Evolutionary conservation across 1,140 invertebrate species (phyloP), one percentile per base, ranked within the genome.

Genomic region (Pseudobourletiella spinata): DNA sequence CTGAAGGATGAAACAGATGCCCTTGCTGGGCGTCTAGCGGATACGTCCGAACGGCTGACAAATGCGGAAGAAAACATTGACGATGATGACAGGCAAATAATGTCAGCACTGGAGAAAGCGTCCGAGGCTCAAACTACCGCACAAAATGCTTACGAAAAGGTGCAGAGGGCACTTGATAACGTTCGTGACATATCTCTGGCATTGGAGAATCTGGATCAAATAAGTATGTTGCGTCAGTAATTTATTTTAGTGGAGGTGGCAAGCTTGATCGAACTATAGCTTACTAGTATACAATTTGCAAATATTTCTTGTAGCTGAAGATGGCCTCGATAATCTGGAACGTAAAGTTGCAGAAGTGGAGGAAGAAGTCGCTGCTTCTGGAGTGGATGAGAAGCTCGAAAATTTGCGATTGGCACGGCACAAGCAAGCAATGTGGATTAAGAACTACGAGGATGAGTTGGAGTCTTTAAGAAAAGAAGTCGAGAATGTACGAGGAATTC

Each of bases 81-180:
- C 28, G 80, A 83, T 62, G 89, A 95, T 69, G 82, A 84, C 57
- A 80, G 83, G 55, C 74, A 86, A 1, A 88, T 74, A 86, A 88
- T 71, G 84, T 81, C 72, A 80, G 83, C 83, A 2, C 79, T 84
- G 67, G 78, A 81, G 66, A 80, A 90, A 82, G 91, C 95, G 16
- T 89, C 89, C 35, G 83, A 90, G 78, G 90, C 91, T 1, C 90
- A 90, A 73, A 87, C 82, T 18, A 86, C 86, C 62, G 87, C 91
- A 0, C 76, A 80, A 46, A 82, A 87, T 67, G 88, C 89, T 0
- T 82, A 84, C 35, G 83, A 85, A 61, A 86, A 88, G 77, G 89
- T 95, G 0, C 77, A 83, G 11, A 86, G 89, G 71, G 87, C 91
- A 8, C 74, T 92, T 22, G 78, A 81, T 8, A 85, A 89, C 54